Percentiles rank a stretch among this genome's conserved stretches.
phyloP scores from a whole-genome alignment of 2,797 vertebrate species.

The Epinephelus coioides region DNA sequence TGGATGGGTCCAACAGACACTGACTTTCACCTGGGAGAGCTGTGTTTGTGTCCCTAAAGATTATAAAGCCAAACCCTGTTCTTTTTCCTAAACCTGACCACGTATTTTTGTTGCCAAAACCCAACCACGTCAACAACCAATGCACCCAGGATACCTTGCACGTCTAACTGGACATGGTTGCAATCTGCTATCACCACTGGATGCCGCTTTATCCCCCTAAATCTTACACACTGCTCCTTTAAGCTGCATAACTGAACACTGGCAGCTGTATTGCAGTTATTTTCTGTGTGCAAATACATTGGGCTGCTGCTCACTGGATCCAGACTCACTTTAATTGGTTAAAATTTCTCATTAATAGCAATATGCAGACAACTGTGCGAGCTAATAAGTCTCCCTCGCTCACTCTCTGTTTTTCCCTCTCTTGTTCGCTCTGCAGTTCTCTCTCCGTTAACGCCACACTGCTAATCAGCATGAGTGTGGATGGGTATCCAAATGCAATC shows the following conservation, averaged over 20 bases:
- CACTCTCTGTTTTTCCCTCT: conserved; percentile 20
- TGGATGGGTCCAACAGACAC: no score
- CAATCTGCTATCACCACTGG: no score
- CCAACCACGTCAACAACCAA: no score
- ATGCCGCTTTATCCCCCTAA: no score
- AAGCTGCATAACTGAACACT: conserved; percentile 19
- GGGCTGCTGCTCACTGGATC: conserved; percentile 38
- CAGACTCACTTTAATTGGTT: conserved; percentile 61
- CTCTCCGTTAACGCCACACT: conserved; percentile 48
- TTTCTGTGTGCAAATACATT: conserved; percentile 40
- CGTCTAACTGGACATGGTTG: no score
- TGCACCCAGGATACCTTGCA: no score
- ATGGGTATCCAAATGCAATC: conserved; percentile 78
- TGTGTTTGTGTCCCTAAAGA: no score
- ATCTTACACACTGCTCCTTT: not conserved
- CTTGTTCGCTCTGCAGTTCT: conserved; percentile 35
- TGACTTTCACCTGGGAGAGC: no score
- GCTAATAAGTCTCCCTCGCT: conserved; percentile 60
- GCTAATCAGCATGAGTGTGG: conserved; percentile 73
- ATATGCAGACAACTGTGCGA: conserved; percentile 60
- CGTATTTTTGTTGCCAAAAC: no score
- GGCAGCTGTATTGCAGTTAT: conserved; percentile 40
- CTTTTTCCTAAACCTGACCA: no score
- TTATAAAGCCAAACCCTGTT: no score
- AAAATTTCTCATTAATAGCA: conserved; percentile 68